A percentile compares a stretch with the other conserved stretches of the same genome.
Evolutionary conservation across 2,888 invertebrate species (phyloP).

Genomic region (Rhingia rostrata): DNA sequence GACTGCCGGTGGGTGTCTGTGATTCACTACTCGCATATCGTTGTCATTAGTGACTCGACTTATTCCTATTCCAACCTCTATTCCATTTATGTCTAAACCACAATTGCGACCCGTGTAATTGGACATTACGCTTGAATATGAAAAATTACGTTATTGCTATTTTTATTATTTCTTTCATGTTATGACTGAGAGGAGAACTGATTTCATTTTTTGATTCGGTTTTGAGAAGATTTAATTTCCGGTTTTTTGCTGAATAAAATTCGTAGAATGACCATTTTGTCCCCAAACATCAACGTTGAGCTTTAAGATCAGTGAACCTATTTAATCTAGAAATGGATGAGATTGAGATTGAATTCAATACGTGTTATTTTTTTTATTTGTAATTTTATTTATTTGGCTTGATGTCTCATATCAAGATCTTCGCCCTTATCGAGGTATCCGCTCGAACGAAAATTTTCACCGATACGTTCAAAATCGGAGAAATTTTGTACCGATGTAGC

Average conservation of each 20-base stretch:
- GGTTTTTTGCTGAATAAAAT: background rate
- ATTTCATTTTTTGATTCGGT: background rate
- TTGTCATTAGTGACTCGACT: background rate
- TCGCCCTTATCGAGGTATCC: no score
- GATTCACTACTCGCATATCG: background rate
- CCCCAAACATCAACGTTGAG: background rate
- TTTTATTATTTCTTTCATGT: background rate
- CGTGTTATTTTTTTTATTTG: no score
- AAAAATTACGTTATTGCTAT: constrained; percentile 5
- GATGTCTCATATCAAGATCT: no score
- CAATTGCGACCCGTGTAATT: background rate
- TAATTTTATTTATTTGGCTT: no score
- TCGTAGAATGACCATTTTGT: background rate
- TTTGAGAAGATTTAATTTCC: background rate
- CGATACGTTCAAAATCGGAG: no score
- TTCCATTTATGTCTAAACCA: background rate
- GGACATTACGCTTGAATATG: background rate
- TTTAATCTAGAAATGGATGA: no score
- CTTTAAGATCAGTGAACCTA: no score
- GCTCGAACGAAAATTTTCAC: no score
- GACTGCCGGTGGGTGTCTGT: background rate
- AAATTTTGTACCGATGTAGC: no score
- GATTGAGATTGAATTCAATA: background rate
- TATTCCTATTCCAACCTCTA: background rate
- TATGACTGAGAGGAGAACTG: background rate